Percentiles rank a stretch among this genome's conserved stretches.
phyloP scores from a whole-genome alignment of 2,888 invertebrate species.

The Eupithecia inturbata region DNA sequence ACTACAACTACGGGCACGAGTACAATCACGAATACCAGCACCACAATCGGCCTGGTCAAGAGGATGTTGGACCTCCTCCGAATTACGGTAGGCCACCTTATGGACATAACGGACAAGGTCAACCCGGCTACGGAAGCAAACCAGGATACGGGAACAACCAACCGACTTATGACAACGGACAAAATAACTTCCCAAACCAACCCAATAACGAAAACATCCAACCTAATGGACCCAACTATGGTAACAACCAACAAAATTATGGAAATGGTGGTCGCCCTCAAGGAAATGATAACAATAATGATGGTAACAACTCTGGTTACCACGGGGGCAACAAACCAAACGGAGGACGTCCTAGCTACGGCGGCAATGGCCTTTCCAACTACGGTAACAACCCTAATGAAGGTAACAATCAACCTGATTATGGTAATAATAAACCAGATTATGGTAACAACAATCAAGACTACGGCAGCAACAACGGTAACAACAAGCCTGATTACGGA shows the following conservation, averaged over 20 bases:
- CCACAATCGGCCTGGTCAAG: conserved; percentile 32
- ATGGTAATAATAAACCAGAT: conserved; percentile 20
- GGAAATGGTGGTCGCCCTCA: conserved; percentile 12
- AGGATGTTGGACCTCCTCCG: background rate
- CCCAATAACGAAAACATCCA: conserved; percentile 10
- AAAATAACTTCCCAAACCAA: conserved; percentile 9
- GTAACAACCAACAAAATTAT: conserved; percentile 10
- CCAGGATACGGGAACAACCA: conserved; percentile 31
- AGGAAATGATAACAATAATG: conserved; percentile 18
- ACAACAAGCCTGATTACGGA: conserved; percentile 30
- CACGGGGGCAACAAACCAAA: conserved; percentile 22
- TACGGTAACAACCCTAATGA: conserved; percentile 23
- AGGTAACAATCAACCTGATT: conserved; percentile 23
- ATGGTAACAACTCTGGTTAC: conserved; percentile 16
- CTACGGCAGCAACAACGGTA: conserved; percentile 27
- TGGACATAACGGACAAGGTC: conserved; percentile 28
- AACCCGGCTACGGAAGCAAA: conserved; percentile 11
- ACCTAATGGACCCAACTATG: background rate
- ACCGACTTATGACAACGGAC: conserved; percentile 22
- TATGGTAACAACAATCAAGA: conserved; percentile 21
- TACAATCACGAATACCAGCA: conserved; percentile 38
- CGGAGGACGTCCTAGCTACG: conserved; percentile 27
- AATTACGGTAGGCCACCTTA: conserved; percentile 28
- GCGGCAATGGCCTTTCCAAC: conserved; percentile 24
- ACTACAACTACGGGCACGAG: conserved; percentile 45